These are phyloP conservation scores for Manis pentadactyla DNA, from an alignment of 2,797 vertebrate species.

Conservation along the genomic window DNA sequence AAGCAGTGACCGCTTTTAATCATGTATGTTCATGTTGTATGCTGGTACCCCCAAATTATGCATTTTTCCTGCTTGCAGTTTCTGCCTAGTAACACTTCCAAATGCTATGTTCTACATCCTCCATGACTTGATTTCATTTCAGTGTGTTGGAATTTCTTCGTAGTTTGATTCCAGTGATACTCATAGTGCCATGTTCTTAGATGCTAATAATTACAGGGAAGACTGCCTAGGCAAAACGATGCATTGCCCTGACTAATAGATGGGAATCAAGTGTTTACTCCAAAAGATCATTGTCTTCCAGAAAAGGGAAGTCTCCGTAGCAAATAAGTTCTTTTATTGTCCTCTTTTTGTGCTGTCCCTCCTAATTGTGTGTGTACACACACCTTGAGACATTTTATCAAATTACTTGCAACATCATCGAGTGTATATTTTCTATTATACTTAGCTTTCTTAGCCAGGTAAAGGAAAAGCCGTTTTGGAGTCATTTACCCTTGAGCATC, in stretches of 20 bases:
- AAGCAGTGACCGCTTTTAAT: conserved; percentile 31
- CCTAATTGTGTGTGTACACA: background rate
- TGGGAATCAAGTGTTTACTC: conserved; percentile 10
- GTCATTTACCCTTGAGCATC: background rate
- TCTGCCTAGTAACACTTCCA: background rate
- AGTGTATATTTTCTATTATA: background rate
- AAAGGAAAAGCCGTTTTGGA: background rate
- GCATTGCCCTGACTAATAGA: background rate
- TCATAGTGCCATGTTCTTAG: conserved; percentile 6
- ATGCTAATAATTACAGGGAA: background rate
- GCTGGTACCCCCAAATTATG: background rate
- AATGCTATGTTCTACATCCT: background rate
- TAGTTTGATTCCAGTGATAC: background rate
- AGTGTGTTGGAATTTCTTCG: conserved; percentile 18
- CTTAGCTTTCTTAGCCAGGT: background rate
- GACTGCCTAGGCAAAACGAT: background rate
- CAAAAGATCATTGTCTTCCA: background rate
- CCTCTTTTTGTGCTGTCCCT: background rate
- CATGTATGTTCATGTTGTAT: background rate
- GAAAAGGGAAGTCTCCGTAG: background rate
- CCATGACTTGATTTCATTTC: conserved; percentile 30
- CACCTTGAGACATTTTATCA: conserved; percentile 23
- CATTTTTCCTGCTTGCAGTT: conserved; percentile 4
- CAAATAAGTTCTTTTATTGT: background rate
- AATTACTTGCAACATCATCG: conserved; percentile 31